Percentiles rank a stretch among this genome's conserved stretches.
These are phyloP conservation scores for Mirounga angustirostris DNA, from an alignment of 2,113 vertebrate species.

Conservation along the genomic window DNA sequence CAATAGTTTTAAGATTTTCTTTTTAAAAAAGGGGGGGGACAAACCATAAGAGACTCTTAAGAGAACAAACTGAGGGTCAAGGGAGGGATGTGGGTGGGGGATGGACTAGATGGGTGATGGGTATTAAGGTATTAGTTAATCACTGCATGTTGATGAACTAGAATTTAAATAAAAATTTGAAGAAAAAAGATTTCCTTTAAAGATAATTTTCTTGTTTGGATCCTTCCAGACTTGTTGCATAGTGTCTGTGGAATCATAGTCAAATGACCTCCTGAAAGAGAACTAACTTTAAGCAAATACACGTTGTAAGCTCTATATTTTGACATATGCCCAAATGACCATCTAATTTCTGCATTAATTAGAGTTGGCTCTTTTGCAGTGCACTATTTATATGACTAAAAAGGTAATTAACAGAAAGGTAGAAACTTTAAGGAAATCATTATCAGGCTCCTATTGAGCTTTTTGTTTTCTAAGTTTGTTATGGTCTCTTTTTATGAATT, in stretches of 20 bases:
- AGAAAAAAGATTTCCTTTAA: neutral
- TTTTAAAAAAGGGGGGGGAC: neutral
- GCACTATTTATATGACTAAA: neutral
- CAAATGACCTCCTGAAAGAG: neutral
- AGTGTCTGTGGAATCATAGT: neutral
- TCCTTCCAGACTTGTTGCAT: neutral
- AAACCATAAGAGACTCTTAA: neutral
- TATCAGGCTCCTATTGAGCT: neutral
- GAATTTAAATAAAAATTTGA: neutral
- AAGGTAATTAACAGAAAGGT: neutral
- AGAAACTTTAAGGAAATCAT: slow-evolving; percentile 17
- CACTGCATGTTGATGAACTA: neutral
- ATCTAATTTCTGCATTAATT: neutral
- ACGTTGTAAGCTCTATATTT: neutral
- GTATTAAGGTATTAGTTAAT: neutral
- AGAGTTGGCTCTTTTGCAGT: neutral
- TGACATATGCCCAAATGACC: neutral
- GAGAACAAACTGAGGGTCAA: neutral
- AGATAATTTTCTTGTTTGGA: neutral
- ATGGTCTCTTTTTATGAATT: neutral
- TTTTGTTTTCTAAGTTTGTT: slow-evolving; percentile 51
- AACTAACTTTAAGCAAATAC: neutral
- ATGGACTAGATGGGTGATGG: neutral
- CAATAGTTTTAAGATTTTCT: neutral
- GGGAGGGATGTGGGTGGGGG: neutral